A percentile compares a stretch with the other conserved stretches of the same genome.
Conservation (phyloP, 2,888 invertebrate genomes). For the Sclerodermus sp. region DNA sequence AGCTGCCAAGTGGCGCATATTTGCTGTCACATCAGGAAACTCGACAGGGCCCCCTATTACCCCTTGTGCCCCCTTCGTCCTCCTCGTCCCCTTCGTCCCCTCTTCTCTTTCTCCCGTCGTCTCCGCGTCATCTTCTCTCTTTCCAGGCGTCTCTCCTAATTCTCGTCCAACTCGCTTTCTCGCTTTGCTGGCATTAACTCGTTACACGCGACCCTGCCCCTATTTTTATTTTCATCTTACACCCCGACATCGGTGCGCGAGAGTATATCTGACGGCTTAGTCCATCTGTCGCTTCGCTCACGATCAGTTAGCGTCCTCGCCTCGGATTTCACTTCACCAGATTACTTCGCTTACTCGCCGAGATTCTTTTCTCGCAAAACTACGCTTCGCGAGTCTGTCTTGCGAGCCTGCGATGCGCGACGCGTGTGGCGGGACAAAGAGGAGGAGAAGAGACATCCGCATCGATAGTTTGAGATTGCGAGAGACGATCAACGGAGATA, state of each 20-base stretch:
- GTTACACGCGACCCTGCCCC: conserved; percentile 15
- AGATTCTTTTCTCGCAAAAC: too few relatives aligned
- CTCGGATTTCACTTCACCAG: too few relatives aligned
- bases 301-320: conserved; percentile 21
- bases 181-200: conserved; percentile 15
- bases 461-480: too few relatives aligned
- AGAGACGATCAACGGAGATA: too few relatives aligned
- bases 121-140: neutral
- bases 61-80: conserved; percentile 8
- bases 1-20: conserved; percentile 39
- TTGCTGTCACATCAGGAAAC: conserved; percentile 34
- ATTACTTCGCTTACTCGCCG: too few relatives aligned
- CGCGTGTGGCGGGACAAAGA: too few relatives aligned
- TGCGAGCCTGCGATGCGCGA: too few relatives aligned
- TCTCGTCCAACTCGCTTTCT: neutral
- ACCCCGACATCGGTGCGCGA: conserved; percentile 6
- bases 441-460: too few relatives aligned
- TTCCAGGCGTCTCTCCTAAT: neutral
- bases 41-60: conserved; percentile 29
- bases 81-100: conserved; percentile 13
- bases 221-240: conserved; percentile 13
- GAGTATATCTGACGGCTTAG: conserved; percentile 11
- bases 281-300: conserved; percentile 28
- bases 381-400: too few relatives aligned
- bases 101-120: conserved; percentile 6